Base-by-base conservation (phyloP, 2,797 vertebrate genomes). In the Babyrousa celebensis region DNA sequence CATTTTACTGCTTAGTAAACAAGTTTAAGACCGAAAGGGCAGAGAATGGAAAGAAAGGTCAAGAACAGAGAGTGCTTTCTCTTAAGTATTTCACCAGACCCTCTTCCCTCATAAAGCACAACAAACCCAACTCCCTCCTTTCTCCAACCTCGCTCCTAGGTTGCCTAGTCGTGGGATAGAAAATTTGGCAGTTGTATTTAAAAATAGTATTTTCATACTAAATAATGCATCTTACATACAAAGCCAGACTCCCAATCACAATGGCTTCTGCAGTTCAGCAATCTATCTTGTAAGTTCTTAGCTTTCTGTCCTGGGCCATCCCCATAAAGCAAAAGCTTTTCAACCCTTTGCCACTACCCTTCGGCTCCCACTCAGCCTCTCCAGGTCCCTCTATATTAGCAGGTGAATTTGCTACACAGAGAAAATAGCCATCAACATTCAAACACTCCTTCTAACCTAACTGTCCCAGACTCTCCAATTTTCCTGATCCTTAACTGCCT, bases 191-290 rank as follows among this genome's bases (percentile, higher is more conserved):
- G 63, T 91, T 14, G 5, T 21, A 89, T 67, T 90, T 87, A 18
- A 89, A 96, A 91, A 75, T 9, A 70, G 14, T 17, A 86, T 77
- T 93, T 96, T 40, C 43, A 77, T 92, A 85, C 12, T 85, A 70
- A 80, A 71, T 25, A 94, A 11, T 27, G 18, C 1, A 18, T 85
- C 72, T 89, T 83, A 72, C 25, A 43, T 40, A 54, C 32, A 92
- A 71, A 82, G 43, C 63, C 52, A 94, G 62, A 63, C 23, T 75
- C 58, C 62, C 23, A 75, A 78, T 68, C 54, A 29, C 72, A 79
- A 29, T 58, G 23, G 77, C 86, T 65, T 27, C 58, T 15, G 72
- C 3, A 74, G 43, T 62, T 79, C 78, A 68, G 54, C 43, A 27
- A 93, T 72, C 70, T 72, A 40, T 17, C 52, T 58, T 58, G 18